Percentiles rank a stretch among this genome's conserved stretches.
phyloP scores from a whole-genome alignment of 1,140 invertebrate species.

The Drosophila athabasca region DNA sequence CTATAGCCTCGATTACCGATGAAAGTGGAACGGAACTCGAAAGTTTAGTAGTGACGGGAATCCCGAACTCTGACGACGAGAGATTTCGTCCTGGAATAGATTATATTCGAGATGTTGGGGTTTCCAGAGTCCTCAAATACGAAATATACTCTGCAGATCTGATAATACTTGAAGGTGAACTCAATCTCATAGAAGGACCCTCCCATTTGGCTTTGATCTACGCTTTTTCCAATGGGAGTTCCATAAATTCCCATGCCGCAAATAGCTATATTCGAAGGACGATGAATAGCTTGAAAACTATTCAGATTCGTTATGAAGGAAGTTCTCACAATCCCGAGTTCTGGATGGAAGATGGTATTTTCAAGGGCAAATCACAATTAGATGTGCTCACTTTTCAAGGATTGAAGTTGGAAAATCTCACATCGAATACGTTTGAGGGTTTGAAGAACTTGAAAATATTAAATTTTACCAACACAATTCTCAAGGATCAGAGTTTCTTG shows the following conservation, averaged over 20 bases:
- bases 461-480: background rate
- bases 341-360: background rate
- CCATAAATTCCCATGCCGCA: background rate
- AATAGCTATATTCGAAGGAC: background rate
- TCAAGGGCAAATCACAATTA: background rate
- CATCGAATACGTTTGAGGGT: background rate
- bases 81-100: conserved; percentile 1
- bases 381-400: background rate
- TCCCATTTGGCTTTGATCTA: background rate
- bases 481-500: background rate
- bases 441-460: background rate
- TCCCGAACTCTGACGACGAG: background rate
- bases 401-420: background rate
- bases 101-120: conserved; percentile 7
- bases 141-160: background rate
- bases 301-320: background rate
- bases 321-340: too few species aligned
- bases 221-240: background rate
- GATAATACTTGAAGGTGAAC: background rate
- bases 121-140: background rate
- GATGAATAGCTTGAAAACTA: background rate
- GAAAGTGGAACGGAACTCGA: background rate
- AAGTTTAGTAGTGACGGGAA: background rate
- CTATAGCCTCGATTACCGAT: background rate
- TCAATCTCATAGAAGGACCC: background rate